Base-by-base conservation (phyloP, 2,797 vertebrate genomes). In the Scarus forsteni region DNA sequence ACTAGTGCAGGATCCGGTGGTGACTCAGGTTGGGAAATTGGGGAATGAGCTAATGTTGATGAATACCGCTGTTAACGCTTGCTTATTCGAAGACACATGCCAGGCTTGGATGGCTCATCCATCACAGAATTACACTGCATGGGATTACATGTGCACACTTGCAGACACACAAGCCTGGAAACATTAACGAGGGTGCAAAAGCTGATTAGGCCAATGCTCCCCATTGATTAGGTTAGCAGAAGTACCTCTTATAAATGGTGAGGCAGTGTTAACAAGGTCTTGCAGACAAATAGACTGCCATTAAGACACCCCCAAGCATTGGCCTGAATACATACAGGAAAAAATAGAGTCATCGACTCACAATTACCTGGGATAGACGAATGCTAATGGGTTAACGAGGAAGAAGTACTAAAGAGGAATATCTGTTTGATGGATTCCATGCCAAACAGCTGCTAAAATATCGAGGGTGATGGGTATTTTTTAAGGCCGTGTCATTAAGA, bases 171-270 rank as follows among this genome's bases (percentile, higher is more conserved):
- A 80, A 54, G 64, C 80, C 75, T 76, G 64, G 53, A 79, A 81
- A 85, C 87, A 84, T 88, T 87, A 91, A 75, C 85, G 72, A 79
- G 75, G 67, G 70, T 77, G 50, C 74, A 63, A 83, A 85, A 92
- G 77, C 75, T 88, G 88, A 92, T 91, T 91, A 91, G 81, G 61
- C 83, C 85, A 83, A 81, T 87, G 78, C 81, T 75, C 84, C 66
- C 77, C 78, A 88, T 91, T 88, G 90, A 93, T 94, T 92, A 67
- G 77, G 80, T 91, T 79, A 76, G 80, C 70, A 84, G 79, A 88
- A 89, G 87, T 62, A 70, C 73, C 65, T 74, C 75, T 90, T 90
- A 92, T 85, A 88, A 89, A 89, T 86, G 76, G 81, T 38, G 51
- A 54, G 67, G 66, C 79, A 39, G 66, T 69, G 75, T 86, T 89